Conservation (phyloP, 2,113 vertebrate species). For the Mesocricetus auratus region DNA sequence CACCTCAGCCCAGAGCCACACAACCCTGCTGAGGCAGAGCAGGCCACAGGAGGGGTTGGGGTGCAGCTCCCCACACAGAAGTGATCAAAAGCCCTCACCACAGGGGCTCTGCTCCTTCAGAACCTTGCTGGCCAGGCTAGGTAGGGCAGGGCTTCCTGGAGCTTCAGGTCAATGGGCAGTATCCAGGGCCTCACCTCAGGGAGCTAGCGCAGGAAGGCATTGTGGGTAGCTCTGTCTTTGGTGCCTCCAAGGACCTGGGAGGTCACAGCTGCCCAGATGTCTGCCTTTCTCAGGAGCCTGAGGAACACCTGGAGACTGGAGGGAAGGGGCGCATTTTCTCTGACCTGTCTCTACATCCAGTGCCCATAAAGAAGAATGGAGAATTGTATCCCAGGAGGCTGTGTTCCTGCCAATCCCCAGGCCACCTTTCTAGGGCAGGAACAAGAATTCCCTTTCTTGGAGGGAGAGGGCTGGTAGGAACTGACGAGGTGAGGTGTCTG, state of each 20-base stretch:
- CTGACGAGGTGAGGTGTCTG: not conserved
- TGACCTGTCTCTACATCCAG: not conserved
- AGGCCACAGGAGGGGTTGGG: not conserved
- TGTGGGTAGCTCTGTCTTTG: not conserved
- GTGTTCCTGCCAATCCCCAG: not conserved
- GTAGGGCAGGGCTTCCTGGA: no score
- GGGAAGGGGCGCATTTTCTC: not conserved
- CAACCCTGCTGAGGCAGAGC: slow-evolving; percentile 36
- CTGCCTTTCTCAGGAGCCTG: not conserved
- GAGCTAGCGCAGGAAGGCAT: not conserved
- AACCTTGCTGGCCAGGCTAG: not conserved
- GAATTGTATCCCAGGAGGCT: not conserved
- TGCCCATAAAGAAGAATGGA: not conserved
- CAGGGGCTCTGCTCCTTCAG: not conserved
- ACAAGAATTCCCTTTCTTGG: not conserved
- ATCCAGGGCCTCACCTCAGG: not conserved
- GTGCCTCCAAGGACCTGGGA: not conserved
- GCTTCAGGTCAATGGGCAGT: not conserved
- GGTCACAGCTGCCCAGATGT: not conserved
- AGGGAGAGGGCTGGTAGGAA: not conserved
- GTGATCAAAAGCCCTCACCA: not conserved
- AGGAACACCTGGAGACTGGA: not conserved
- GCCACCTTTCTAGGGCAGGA: not conserved
- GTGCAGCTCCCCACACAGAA: not conserved
- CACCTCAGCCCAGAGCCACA: slow-evolving; percentile 59